Base-by-base conservation (phyloP, 2,888 invertebrate genomes). In the Drosophila infuscata region DNA sequence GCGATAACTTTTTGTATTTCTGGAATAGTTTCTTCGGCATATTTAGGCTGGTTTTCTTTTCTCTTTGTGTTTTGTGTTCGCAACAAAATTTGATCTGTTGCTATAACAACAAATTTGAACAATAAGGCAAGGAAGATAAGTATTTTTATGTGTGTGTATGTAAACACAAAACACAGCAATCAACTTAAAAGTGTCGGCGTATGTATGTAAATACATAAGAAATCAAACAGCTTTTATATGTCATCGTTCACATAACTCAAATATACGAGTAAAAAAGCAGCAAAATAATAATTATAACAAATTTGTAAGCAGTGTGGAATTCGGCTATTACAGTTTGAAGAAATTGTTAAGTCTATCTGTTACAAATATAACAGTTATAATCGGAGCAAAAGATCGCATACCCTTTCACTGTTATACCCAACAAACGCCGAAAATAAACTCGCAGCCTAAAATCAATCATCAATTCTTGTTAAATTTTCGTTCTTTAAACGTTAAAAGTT, bases 21-120 rank as follows among this genome's bases (percentile, higher is more conserved):
- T 74, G 63, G n/a, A 76, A 82, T 8, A 56, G 0, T 17, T 63
- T 43, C 63, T 75, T 88, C 41, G 88, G 63, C 87, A 87, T 87
- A 1, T 52, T 83, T 48, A 51, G 46, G 43, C 36, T 15, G 36
- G 25, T 53, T 29, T 49, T 25, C 8, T 70, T 46, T 6, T 46
- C 8, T 8, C 8, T 46, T 70, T 59, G 32, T 73, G 70, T 57
- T 74, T 70, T 54, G 20, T 74, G 54, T 74, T 69, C 58, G 52
- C 52, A 73, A 79, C 62, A 79, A 73, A 76, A 41, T 65, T 68
- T 3, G 20, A 25, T 57, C 12, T 4, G 86, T 83, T 68, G 68
- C 77, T 83, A 70, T 79, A 61, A 51, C 81, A 74, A 88, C 82
- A 0, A 32, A 17, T 58, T 60, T 76, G 76, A 70, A 57, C 30